Percentiles rank a stretch among this genome's conserved stretches.
Evolutionary conservation across 1,140 invertebrate genomes (phyloP).

Genomic region (Anastatus disparis): DNA sequence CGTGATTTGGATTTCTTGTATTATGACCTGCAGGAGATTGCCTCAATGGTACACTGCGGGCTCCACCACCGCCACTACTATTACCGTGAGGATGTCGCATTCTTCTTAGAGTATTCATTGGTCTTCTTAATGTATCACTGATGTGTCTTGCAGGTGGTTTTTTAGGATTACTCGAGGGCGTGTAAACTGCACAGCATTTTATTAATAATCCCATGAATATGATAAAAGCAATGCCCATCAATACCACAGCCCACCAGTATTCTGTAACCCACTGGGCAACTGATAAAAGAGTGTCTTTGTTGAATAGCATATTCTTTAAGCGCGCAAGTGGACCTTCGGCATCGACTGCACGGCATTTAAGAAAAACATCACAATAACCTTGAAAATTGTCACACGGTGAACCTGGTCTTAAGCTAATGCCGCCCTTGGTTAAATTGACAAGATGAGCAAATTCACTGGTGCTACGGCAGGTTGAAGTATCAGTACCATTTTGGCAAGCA

Average conservation of each 20-base stretch:
- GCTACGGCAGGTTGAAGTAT: conserved; percentile 81
- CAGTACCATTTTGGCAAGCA: conserved; percentile 90
- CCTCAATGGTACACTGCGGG: too few relatives aligned
- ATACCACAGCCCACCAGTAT: conserved; percentile 96
- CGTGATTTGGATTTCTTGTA: too few relatives aligned
- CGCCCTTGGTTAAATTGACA: conserved; percentile 82
- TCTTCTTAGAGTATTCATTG: conserved; percentile 87
- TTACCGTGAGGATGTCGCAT: too few relatives aligned
- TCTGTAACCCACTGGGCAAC: conserved; percentile 92
- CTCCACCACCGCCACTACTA: too few relatives aligned
- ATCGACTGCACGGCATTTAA: conserved; percentile 96
- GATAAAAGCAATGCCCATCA: conserved; percentile 91
- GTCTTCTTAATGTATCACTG: conserved; percentile 86
- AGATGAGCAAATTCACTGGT: conserved; percentile 84
- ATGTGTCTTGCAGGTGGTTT: conserved; percentile 86
- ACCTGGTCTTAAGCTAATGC: conserved; percentile 90
- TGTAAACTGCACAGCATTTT: conserved; percentile 99
- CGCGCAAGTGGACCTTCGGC: conserved; percentile 96
- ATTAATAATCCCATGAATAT: conserved; percentile 99
- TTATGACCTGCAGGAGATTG: too few relatives aligned
- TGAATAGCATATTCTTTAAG: conserved; percentile 96
- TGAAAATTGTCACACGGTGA: conserved; percentile 99
- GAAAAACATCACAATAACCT: conserved; percentile 98
- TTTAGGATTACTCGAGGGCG: conserved; percentile 96
- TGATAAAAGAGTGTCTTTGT: conserved; percentile 86